Conservation (phyloP, 2,797 vertebrate species). For the Microchirus variegatus region DNA sequence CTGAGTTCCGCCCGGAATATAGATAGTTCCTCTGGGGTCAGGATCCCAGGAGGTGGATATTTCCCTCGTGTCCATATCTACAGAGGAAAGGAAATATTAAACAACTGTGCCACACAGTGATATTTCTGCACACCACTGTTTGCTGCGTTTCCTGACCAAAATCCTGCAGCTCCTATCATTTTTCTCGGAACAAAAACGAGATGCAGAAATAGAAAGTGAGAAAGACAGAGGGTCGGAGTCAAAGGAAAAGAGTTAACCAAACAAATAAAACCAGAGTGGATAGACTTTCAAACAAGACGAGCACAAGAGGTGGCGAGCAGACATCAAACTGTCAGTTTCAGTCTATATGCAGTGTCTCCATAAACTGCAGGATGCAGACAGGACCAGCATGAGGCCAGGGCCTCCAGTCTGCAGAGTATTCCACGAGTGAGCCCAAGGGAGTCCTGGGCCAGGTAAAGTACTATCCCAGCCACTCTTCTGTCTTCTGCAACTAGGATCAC, state of each 20-base stretch:
- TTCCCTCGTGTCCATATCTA: slow-evolving; percentile 74
- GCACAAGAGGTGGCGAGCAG: slow-evolving; percentile 27
- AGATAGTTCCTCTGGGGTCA: slow-evolving; percentile 75
- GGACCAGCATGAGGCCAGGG: slow-evolving; percentile 70
- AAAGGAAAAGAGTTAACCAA: slow-evolving; percentile 44
- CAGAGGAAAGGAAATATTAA: slow-evolving; percentile 80
- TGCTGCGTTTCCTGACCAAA: slow-evolving; percentile 62
- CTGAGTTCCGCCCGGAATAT: slow-evolving; percentile 76
- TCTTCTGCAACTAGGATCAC: slow-evolving; percentile 66
- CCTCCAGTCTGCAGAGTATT: slow-evolving; percentile 55
- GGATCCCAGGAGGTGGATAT: slow-evolving; percentile 76
- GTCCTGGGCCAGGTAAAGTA: slow-evolving; percentile 73
- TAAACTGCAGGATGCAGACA: slow-evolving; percentile 77
- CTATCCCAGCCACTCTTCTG: slow-evolving; percentile 71
- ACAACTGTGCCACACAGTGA: slow-evolving; percentile 58
- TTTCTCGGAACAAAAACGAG: slow-evolving; percentile 42
- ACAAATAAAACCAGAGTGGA: slow-evolving; percentile 32
- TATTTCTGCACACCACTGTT: slow-evolving; percentile 57
- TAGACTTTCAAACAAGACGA: slow-evolving; percentile 51
- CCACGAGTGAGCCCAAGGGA: slow-evolving; percentile 71
- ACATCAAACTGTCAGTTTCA: slow-evolving; percentile 73
- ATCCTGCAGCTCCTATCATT: slow-evolving; percentile 48
- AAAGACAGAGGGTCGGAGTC: slow-evolving; percentile 20
- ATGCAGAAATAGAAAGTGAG: slow-evolving; percentile 40
- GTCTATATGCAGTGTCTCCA: slow-evolving; percentile 74